phyloP scores from a whole-genome alignment of 1,140 invertebrate species.

The Hirudo medicinalis region DNA sequence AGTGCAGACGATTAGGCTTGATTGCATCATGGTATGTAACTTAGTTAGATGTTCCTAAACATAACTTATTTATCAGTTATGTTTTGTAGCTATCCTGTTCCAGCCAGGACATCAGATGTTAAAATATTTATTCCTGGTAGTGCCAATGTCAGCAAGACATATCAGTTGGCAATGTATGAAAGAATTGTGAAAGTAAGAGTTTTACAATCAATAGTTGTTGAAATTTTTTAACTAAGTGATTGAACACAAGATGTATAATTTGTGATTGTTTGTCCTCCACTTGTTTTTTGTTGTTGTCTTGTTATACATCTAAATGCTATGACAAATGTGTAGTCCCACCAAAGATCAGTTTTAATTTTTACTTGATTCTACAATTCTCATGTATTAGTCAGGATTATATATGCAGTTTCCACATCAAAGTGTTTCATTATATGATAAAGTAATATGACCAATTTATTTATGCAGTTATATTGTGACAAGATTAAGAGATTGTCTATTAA shows the following conservation, averaged over 20 bases:
- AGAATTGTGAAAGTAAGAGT: conserved; percentile 17
- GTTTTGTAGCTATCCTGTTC: conserved; percentile 55
- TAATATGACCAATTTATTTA: no score
- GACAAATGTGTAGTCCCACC: no score
- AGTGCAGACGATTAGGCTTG: conserved; percentile 58
- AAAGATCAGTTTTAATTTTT: no score
- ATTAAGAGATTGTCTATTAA: no score
- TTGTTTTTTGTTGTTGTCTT: neutral
- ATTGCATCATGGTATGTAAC: conserved; percentile 54
- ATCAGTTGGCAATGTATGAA: conserved; percentile 60
- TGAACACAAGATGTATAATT: no score
- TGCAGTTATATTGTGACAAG: no score
- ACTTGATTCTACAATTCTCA: neutral
- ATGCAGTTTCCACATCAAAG: neutral
- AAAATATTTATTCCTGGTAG: conserved; percentile 55
- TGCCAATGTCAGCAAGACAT: conserved; percentile 53
- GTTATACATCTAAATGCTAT: neutral
- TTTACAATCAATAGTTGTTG: neutral
- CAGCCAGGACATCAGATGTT: conserved; percentile 39
- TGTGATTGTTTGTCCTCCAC: no score
- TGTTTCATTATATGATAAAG: no score
- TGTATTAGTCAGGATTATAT: neutral
- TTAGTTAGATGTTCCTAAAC: neutral
- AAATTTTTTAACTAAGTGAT: no score
- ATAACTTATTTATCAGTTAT: conserved; percentile 1